A percentile compares a stretch with the other conserved stretches of the same genome.
Evolutionary conservation across 2,113 vertebrate genomes (phyloP).

Genomic region (Lanius ludovicianus): DNA sequence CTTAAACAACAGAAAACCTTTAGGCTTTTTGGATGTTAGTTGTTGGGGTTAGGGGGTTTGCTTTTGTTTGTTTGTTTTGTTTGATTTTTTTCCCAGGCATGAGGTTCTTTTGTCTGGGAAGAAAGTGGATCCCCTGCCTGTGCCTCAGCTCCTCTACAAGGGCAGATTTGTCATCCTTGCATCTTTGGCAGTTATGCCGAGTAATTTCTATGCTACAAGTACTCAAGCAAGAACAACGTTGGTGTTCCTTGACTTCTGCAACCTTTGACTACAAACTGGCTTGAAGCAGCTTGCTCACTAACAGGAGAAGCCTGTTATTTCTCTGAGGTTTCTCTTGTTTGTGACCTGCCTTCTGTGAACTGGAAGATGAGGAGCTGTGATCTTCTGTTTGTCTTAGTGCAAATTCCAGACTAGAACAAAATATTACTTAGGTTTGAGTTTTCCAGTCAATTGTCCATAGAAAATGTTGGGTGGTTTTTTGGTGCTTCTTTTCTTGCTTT

Average conservation of each 20-base stretch:
- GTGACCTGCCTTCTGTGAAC: not conserved
- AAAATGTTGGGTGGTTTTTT: not conserved
- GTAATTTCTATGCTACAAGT: not conserved
- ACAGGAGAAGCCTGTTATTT: not conserved
- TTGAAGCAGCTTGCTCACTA: not conserved
- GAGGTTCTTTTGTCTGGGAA: not conserved
- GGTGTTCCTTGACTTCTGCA: not conserved
- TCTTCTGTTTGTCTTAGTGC: not conserved
- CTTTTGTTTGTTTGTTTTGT: not conserved
- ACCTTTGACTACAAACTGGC: not conserved
- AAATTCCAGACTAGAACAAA: not conserved
- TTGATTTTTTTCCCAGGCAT: not conserved
- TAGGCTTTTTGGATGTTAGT: not conserved
- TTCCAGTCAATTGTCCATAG: not conserved
- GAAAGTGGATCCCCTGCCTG: not conserved
- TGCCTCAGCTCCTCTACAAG: not conserved
- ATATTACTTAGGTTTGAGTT: not conserved
- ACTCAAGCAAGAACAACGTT: not conserved
- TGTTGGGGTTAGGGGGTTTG: not conserved
- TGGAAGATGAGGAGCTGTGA: not conserved
- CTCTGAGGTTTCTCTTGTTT: not conserved
- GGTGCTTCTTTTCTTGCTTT: not conserved
- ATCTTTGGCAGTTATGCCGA: not conserved
- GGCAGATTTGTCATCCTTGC: not conserved
- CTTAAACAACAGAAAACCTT: not conserved